Conservation (phyloP, 1,140 invertebrate species). For the Parapsyche elsis region DNA sequence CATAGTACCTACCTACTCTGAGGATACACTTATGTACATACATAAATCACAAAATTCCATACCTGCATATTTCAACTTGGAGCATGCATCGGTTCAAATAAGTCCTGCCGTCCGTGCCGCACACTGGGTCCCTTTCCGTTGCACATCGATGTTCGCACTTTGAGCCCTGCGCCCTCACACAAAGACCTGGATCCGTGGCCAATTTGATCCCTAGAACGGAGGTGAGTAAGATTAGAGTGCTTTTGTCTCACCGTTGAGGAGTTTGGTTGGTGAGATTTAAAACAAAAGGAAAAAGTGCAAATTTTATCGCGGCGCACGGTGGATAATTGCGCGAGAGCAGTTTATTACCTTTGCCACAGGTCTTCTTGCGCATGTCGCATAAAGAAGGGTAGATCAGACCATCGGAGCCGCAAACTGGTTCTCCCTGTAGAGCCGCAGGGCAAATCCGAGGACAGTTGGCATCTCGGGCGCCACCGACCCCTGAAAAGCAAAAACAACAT, state of each 20-base stretch:
- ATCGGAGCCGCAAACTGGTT: constrained; percentile 90
- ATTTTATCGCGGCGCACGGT: background rate
- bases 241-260: no score
- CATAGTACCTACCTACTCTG: no score
- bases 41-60: no score
- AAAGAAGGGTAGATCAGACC: constrained; percentile 87
- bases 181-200: constrained; percentile 72
- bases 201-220: constrained; percentile 67
- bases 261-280: no score
- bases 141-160: constrained; percentile 84
- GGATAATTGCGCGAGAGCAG: constrained; percentile 55
- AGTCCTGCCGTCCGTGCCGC: constrained; percentile 89
- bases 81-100: constrained; percentile 93
- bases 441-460: constrained; percentile 82
- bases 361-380: constrained; percentile 93
- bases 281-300: constrained; percentile 16
- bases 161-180: constrained; percentile 72
- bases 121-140: constrained; percentile 86
- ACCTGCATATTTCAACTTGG: constrained; percentile 86
- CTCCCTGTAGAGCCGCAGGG: constrained; percentile 75
- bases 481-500: constrained; percentile 58
- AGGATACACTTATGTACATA: no score
- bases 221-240: background rate
- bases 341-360: constrained; percentile 83
- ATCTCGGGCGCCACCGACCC: constrained; percentile 69